Evolutionary conservation across 2,797 vertebrate genomes (phyloP), one percentile per base, ranked within the genome.

Genomic region (Tachyglossus aculeatus): DNA sequence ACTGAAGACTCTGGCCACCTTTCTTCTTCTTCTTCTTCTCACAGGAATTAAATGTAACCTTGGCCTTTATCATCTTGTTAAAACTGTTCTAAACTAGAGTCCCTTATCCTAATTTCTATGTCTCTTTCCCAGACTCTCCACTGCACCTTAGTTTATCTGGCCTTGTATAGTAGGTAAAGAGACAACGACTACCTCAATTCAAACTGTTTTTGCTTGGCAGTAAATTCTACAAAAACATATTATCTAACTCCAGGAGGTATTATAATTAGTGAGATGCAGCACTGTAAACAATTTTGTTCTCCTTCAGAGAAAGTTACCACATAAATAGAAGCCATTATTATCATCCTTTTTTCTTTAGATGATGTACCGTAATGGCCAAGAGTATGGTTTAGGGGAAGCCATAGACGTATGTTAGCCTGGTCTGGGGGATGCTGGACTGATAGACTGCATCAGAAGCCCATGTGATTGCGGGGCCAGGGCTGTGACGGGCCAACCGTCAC

Each of bases 111-210:
- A 62, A 33, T 62, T 66, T 75, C 71, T 54, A 50, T 19, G 16
- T 18, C 33, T 40, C 40, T 77, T 48, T 32, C 43, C 18, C 62
- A 24, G 21, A 45, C 53, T 71, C 33, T 47, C 40, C 56, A 43
- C 52, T 32, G 41, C 2, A 11, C 13, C 40, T 36, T 55, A 21
- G 57, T 65, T 80, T 40, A 55, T 52, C 25, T 29, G 25, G 52
- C 45, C 19, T 24, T 56, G 38, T 56, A 50, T 43, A 59, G 52
- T 68, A 39, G 50, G 73, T 75, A 47, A 45, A 33, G 60, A 59
- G 59, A 27, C 66, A 43, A 50, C 32, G 56, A 71, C 65, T 40
- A 80, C 54, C 52, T 68, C 44, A 34, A 43, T 56, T 68, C 71
- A 66, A 61, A 62, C 29, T 32, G 27, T 32, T 32, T 53, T 55